Evolutionary conservation across 2,113 vertebrate species (phyloP).

Genomic region (Triplophysa tibetana): DNA sequence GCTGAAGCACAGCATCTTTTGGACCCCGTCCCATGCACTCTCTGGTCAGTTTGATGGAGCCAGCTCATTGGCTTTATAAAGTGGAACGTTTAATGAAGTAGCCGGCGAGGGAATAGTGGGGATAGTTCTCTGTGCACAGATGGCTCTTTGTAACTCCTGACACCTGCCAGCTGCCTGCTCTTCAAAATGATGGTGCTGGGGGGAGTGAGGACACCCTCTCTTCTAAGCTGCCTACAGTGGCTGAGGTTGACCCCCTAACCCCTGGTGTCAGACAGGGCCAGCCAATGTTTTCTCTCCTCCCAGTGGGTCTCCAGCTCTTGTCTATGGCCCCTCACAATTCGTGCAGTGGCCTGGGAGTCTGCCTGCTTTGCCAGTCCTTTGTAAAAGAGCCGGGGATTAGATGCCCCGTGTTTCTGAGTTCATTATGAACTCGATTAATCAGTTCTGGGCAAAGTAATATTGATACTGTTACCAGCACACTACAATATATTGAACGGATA

Average conservation of each 20-base stretch:
- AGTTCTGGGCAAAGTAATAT: constrained; percentile 15
- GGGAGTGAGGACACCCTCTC: constrained; percentile 78
- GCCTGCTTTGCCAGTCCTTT: constrained; percentile 45
- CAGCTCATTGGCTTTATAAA: constrained; percentile 68
- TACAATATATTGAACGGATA: background rate
- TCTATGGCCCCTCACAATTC: constrained; percentile 49
- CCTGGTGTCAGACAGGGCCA: constrained; percentile 78
- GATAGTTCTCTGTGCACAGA: constrained; percentile 89
- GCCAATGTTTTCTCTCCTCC: constrained; percentile 76
- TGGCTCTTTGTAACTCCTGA: constrained; percentile 97
- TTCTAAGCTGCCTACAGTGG: constrained; percentile 78
- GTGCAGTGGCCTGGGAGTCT: constrained; percentile 50
- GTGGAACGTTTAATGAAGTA: constrained; percentile 84
- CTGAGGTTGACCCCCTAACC: constrained; percentile 79
- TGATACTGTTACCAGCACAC: background rate
- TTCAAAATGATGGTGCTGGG: constrained; percentile 75
- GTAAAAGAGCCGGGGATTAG: constrained; percentile 43
- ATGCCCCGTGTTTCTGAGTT: constrained; percentile 37
- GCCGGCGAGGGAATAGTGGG: constrained; percentile 77
- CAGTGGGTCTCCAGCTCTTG: constrained; percentile 65
- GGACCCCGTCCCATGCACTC: constrained; percentile 35
- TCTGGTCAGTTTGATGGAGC: constrained; percentile 49
- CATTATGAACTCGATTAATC: constrained; percentile 51
- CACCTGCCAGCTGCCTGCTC: constrained; percentile 98
- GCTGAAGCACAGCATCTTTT: constrained; percentile 16